These are phyloP conservation scores for Aspidoscelis tigris DNA, from an alignment of 2,113 vertebrate genomes.

Conservation along the genomic window DNA sequence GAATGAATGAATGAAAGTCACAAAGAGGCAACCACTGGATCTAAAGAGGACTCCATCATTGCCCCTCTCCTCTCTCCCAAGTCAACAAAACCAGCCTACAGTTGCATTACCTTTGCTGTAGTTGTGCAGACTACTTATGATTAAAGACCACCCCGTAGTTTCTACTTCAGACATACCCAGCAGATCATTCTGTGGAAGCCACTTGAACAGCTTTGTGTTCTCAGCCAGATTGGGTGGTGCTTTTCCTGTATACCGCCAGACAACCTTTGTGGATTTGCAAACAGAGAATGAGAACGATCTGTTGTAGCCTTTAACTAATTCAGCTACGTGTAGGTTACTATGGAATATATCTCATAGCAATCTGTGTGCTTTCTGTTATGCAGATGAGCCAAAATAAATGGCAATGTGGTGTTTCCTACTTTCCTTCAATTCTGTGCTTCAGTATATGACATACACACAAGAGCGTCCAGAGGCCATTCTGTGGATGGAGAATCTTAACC, in stretches of 20 bases:
- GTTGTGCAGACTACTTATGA: neutral
- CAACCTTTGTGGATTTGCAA: constrained; percentile 75
- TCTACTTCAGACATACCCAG: constrained; percentile 79
- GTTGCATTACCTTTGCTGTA: neutral
- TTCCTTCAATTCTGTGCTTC: no score
- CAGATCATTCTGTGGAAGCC: constrained; percentile 96
- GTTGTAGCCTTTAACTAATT: neutral
- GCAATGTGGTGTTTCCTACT: no score
- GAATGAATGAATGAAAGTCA: no score
- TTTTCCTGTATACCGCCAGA: constrained; percentile 88
- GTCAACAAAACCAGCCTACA: no score
- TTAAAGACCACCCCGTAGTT: neutral
- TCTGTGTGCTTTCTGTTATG: neutral
- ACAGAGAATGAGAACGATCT: neutral
- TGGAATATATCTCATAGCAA: neutral
- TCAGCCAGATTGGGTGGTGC: constrained; percentile 76
- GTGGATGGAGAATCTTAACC: no score
- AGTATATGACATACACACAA: no score
- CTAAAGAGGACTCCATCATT: no score
- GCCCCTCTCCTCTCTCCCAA: no score
- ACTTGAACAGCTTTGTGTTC: constrained; percentile 89
- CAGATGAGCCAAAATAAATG: neutral
- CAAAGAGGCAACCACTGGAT: no score
- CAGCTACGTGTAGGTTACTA: neutral
- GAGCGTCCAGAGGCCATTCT: no score